Evolutionary conservation across 2,888 invertebrate species (phyloP).

Genomic region (Odiellus spinosus): DNA sequence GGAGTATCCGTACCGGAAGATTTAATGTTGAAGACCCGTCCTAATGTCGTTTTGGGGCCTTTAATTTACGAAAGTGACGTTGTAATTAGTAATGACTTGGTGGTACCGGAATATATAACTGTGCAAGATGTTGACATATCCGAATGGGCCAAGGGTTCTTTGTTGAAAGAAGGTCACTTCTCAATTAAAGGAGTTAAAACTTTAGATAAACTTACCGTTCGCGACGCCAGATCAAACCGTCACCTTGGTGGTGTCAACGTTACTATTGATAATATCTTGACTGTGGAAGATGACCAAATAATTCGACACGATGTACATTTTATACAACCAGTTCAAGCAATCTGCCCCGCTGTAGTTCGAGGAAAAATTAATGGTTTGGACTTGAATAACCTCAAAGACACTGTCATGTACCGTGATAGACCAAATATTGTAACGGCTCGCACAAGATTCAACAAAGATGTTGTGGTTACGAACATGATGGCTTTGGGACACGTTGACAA

Average conservation of each 20-base stretch:
- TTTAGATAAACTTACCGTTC: not conserved
- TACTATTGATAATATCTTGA: not conserved
- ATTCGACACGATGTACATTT: not conserved
- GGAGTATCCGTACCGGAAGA: constrained; percentile 14
- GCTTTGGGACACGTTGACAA: too few species aligned
- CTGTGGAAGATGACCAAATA: not conserved
- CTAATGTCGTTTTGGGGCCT: constrained; percentile 7
- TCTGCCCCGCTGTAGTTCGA: not conserved
- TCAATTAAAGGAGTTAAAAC: not conserved
- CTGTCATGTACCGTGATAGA: too few species aligned
- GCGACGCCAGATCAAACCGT: not conserved
- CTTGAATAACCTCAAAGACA: not conserved
- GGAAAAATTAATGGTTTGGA: not conserved
- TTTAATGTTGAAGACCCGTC: constrained; percentile 6
- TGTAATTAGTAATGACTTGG: not conserved
- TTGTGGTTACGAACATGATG: too few species aligned
- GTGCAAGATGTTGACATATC: not conserved
- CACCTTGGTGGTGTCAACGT: not conserved
- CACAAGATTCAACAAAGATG: too few species aligned
- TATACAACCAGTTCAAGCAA: not conserved
- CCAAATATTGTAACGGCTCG: too few species aligned
- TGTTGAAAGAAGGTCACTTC: not conserved
- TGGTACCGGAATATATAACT: not conserved
- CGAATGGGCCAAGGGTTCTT: not conserved
- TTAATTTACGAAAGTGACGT: not conserved